Evolutionary conservation across 92 coral and sea anemone species (phyloP).

Genomic region (Umimayanthus chanpuru): DNA sequence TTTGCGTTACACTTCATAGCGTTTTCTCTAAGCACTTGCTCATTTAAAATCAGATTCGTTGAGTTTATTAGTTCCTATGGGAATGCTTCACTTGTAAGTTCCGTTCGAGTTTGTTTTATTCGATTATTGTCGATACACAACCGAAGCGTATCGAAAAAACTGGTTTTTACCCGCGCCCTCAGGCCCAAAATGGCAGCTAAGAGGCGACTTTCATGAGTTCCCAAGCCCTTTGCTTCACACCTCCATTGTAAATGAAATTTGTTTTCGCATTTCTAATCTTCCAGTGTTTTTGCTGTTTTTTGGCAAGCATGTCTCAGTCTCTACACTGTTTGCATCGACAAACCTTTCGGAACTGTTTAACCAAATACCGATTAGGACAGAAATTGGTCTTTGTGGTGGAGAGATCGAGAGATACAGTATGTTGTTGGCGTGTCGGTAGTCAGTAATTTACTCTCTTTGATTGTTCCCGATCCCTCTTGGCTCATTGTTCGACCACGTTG

Average conservation of each 20-base stretch:
- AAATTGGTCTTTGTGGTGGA: background rate
- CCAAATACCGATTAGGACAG: background rate
- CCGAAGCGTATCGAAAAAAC: background rate
- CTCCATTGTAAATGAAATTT: background rate
- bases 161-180: background rate
- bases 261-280: background rate
- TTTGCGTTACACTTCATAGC: background rate
- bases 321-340: background rate
- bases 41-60: background rate
- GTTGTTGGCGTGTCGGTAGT: slow-evolving; percentile 1
- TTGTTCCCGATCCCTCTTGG: slow-evolving; percentile 16
- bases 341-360: background rate
- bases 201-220: background rate
- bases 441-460: background rate
- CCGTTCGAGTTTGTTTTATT: background rate
- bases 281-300: background rate
- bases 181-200: background rate
- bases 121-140: background rate
- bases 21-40: background rate
- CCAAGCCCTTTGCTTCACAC: slow-evolving; percentile 20
- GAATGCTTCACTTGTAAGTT: background rate
- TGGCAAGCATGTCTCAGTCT: background rate
- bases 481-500: slow-evolving; percentile 45
- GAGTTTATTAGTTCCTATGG: background rate
- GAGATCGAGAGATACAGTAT: background rate